Base-by-base conservation (phyloP, 2,113 vertebrate genomes). In the Erythrocebus patas region DNA sequence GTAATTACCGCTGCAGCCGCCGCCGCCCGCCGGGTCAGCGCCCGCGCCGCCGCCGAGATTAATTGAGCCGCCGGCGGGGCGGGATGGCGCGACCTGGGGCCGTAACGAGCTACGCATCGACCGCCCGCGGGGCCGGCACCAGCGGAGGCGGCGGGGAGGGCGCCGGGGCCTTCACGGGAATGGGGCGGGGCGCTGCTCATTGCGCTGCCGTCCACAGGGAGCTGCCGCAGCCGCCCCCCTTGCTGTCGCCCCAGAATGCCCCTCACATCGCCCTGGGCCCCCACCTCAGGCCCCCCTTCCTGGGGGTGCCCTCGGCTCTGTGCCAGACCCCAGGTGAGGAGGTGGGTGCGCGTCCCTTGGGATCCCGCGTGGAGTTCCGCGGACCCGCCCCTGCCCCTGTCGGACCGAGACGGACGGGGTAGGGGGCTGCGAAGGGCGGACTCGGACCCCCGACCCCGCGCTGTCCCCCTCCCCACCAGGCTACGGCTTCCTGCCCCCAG, bases 61-160 rank as follows among this genome's bases (percentile, higher is more conserved):
- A 99, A 99, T 99, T 99, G 99, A 99, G 99, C 99, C 99, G 99
- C 99, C 99, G 99, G 98, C 99, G 99, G 98, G 97, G 99, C 98
- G 98, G 99, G 99, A 98, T 99, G 99, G 99, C 98, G 98, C 98
- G 99, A 92, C 92, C 78, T 98, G 98, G 99, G 99, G 99, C 99
- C 97, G 98, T 99, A 99, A 96, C 98, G 70, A 94, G 81, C 43
- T 27, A 84, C 30, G 90, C 96, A 86, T 98, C 98, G 97, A 98
- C 97, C 98, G 99, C 97, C 92, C 12, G 55, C 70, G 32, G 93
- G 95, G 93, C 89, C 35, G 5, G 95, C 97, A 96, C 94, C 96
- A 97, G 97, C 94, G 16, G 82, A 30, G 98, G 98, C 98, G 97
- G 98, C 98, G 98, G 96, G 91, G 88, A 72, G 72, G 73, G 85